These are phyloP conservation scores for Nebria ingens DNA, from an alignment of 1,140 invertebrate species.

Conservation along the genomic window DNA sequence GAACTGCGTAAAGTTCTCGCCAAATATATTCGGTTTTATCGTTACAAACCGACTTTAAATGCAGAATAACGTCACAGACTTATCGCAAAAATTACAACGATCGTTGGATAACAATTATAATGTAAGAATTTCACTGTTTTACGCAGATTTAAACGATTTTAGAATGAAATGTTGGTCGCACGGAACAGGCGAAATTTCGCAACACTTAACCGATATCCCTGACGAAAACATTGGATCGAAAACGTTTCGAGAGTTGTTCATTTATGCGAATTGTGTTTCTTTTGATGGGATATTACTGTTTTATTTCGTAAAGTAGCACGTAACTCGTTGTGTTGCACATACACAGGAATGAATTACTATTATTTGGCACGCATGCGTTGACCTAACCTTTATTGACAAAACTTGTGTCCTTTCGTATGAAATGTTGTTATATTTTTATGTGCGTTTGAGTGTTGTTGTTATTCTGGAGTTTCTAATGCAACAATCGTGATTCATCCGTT, in stretches of 20 bases:
- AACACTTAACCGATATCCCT: too few relatives aligned
- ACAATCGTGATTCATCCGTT: not conserved
- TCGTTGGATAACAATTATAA: constrained; percentile 56
- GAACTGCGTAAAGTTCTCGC: constrained; percentile 33
- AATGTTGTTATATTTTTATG: not conserved
- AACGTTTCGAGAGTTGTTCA: too few relatives aligned
- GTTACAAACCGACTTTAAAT: constrained; percentile 37
- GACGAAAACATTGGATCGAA: too few relatives aligned
- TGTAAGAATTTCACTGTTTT: constrained; percentile 42
- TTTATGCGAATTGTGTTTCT: too few relatives aligned
- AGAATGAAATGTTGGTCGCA: not conserved
- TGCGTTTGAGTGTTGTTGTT: not conserved
- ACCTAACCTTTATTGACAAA: constrained; percentile 7
- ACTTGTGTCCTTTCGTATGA: not conserved
- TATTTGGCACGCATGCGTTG: not conserved
- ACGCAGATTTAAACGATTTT: not conserved
- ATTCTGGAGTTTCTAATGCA: not conserved
- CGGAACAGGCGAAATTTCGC: constrained; percentile 13
- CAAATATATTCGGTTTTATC: constrained; percentile 35
- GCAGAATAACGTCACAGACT: constrained; percentile 50
- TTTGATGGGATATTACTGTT: not conserved
- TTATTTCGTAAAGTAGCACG: not conserved
- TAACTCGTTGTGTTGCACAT: not conserved
- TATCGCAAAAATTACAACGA: constrained; percentile 52
- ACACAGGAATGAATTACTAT: constrained; percentile 7